A percentile compares a stretch with the other conserved stretches of the same genome.
Conservation (phyloP, 2,888 invertebrate genomes). For the Aspidiotus rigidus region DNA sequence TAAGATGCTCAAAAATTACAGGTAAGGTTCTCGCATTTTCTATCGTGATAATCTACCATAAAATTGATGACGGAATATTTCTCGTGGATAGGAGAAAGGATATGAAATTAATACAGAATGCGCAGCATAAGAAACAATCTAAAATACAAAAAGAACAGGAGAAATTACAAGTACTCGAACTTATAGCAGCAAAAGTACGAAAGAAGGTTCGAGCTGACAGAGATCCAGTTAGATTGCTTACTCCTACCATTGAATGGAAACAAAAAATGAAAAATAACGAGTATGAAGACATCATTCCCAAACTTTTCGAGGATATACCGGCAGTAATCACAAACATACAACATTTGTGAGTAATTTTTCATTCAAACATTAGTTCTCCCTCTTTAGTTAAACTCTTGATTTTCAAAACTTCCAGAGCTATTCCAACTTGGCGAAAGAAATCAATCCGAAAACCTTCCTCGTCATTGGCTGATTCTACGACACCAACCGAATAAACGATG, state of each 20-base stretch:
- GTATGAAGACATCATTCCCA: background rate
- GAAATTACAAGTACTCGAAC: background rate
- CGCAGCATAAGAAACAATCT: constrained; percentile 9
- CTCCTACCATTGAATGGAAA: constrained; percentile 24
- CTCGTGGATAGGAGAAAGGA: constrained; percentile 8
- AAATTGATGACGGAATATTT: too few relatives aligned
- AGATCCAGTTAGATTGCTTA: constrained; percentile 18
- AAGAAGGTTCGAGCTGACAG: constrained; percentile 5
- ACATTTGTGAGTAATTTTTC: constrained; percentile 15
- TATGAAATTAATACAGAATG: constrained; percentile 4
- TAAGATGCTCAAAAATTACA: constrained; percentile 19
- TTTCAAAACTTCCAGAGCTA: background rate
- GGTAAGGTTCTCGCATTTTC: constrained; percentile 10
- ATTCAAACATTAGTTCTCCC: too few relatives aligned
- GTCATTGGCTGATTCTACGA: too few relatives aligned
- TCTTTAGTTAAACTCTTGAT: background rate
- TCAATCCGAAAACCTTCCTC: background rate
- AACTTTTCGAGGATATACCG: background rate
- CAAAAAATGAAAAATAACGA: constrained; percentile 13
- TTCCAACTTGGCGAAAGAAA: constrained; percentile 16
- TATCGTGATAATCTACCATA: background rate
- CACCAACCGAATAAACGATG: too few relatives aligned
- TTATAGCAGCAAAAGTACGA: constrained; percentile 8
- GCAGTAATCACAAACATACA: constrained; percentile 8
- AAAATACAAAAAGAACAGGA: constrained; percentile 9